Conservation (phyloP, 2,113 vertebrate genomes). For the Chloropsis cyanopogon region DNA sequence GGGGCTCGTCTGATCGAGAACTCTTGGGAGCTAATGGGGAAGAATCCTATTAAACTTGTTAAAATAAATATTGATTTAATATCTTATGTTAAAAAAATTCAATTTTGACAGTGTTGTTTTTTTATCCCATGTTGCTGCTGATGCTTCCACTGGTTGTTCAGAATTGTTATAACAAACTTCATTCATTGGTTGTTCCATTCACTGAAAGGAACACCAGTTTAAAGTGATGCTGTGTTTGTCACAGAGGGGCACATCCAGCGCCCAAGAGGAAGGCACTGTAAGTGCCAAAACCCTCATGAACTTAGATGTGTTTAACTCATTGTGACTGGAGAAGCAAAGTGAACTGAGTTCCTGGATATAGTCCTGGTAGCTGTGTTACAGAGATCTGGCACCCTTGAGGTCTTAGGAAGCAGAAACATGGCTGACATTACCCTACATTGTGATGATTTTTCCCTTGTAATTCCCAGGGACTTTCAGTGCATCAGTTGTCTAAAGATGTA, state of each 20-base stretch:
- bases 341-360: background rate
- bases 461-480: background rate
- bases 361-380: background rate
- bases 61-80: conserved; percentile 13
- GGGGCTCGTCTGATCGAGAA: accelerated
- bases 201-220: accelerated
- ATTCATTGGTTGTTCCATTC: background rate
- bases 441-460: background rate
- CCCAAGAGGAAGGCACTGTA: background rate
- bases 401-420: background rate
- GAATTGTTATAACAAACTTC: background rate
- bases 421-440: background rate
- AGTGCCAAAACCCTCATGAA: background rate
- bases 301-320: background rate
- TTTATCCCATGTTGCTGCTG: background rate
- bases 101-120: background rate
- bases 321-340: background rate
- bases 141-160: background rate
- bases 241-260: background rate
- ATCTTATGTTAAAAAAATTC: background rate
- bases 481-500: background rate
- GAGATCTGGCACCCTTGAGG: background rate
- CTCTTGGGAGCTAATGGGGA: background rate
- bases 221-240: background rate
- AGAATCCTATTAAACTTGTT: background rate